Evolutionary conservation across 2,888 invertebrate species (phyloP), one percentile per base, ranked within the genome.

Genomic region (Habrosyne pyritoides): DNA sequence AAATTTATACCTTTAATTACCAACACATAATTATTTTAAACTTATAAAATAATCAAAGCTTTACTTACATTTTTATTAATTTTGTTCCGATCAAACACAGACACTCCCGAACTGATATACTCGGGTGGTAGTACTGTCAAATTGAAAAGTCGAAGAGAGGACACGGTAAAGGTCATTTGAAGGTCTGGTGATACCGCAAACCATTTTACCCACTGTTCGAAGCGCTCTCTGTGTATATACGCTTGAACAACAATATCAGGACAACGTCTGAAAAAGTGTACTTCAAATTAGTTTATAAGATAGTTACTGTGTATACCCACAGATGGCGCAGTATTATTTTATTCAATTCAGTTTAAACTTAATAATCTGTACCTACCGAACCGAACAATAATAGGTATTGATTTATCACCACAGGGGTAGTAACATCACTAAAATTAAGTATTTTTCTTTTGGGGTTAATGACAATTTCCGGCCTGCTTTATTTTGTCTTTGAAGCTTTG

Each of bases 101-200:
- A 82, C 87, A 91, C 89, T 86, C 84, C 86, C 82, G 81, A 80
- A 81, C 86, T 79, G 80, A 71, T 82, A 42, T 42, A 81, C 83
- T 67, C 67, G 60, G 75, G 77, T 69, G 73, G 72, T 80, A 81
- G 81, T 81, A 85, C 87, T 88, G 87, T 86, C 87, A 89, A 86
- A 82, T 70, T 77, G 73, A 60, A 60, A 73, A 77, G 76, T 78
- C 77, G 77, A 66, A 70, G 75, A 83, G 82, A 83, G 86, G 86
- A 85, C 86, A 87, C 77, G 73, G 60, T 58, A 89, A 86, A 92
- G 92, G 92, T 92, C 91, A 86, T 89, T 88, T 91, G 92, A 91
- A 92, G 92, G 92, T 83, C 89, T 82, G 71, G 63, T 83, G 84
- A 86, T 81, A 84, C 75, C 72, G 63, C 54, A 61, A 64, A 53